Evolutionary conservation across 2,113 vertebrate genomes (phyloP).

Genomic region (Archilochus colubris): DNA sequence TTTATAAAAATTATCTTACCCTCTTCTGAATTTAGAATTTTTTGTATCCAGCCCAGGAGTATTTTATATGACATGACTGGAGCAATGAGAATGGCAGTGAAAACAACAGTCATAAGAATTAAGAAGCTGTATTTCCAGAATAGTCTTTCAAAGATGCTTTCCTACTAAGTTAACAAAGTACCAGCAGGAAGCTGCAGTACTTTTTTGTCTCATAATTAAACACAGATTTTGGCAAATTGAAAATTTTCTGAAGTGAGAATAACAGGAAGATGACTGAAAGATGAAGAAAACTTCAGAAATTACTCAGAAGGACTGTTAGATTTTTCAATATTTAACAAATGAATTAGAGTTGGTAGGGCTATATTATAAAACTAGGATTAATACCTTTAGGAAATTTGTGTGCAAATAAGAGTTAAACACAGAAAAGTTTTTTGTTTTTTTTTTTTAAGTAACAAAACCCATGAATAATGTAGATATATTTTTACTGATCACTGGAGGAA

Average conservation of each 20-base stretch:
- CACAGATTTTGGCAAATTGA: neutral
- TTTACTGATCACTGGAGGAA: slow-evolving; percentile 36
- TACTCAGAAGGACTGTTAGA: neutral
- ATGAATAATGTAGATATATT: slow-evolving; percentile 18
- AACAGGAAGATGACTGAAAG: neutral
- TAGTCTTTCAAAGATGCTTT: neutral
- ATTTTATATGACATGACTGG: neutral
- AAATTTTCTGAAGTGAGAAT: neutral
- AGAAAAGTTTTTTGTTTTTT: too few relatives aligned
- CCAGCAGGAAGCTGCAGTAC: neutral
- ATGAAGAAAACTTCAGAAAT: neutral
- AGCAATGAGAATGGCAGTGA: neutral
- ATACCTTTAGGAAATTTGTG: neutral
- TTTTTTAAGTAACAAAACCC: neutral
- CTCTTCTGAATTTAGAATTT: neutral
- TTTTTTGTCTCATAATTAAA: neutral
- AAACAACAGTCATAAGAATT: neutral
- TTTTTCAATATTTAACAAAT: neutral
- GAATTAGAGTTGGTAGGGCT: neutral
- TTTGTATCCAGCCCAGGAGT: neutral
- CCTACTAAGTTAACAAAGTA: neutral
- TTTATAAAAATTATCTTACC: neutral
- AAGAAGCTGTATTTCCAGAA: neutral
- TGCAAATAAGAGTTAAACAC: neutral
- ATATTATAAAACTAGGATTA: neutral